These are phyloP conservation scores for Eilema sororculum DNA, from an alignment of 2,888 invertebrate species.

Conservation along the genomic window DNA sequence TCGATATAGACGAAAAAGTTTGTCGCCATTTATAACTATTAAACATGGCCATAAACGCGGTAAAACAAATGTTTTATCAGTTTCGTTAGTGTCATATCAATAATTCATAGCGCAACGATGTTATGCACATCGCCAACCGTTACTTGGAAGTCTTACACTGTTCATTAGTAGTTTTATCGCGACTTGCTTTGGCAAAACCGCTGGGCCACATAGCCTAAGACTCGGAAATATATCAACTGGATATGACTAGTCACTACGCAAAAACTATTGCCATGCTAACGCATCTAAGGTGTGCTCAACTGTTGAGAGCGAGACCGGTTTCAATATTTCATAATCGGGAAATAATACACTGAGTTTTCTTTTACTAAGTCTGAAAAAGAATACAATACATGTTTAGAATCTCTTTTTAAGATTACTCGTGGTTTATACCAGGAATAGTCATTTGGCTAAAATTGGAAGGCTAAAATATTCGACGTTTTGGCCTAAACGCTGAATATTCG, in stretches of 20 bases:
- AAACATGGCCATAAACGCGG: constrained; percentile 71
- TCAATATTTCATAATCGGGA: no score
- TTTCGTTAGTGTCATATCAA: constrained; percentile 80
- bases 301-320: no score
- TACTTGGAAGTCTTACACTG: constrained; percentile 84
- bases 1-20: constrained; percentile 53
- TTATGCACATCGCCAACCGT: constrained; percentile 83
- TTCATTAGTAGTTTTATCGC: constrained; percentile 85
- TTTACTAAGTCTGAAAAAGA: no score
- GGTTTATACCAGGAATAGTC: no score
- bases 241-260: constrained; percentile 38
- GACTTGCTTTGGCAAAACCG: constrained; percentile 85
- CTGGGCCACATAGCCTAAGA: constrained; percentile 78
- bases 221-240: constrained; percentile 56
- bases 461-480: no score
- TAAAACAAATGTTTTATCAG: constrained; percentile 82
- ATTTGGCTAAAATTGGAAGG: no score
- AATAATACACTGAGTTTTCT: no score
- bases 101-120: constrained; percentile 81
- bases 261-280: neutral
- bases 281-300: no score
- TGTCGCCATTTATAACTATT: constrained; percentile 61
- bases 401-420: no score
- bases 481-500: no score
- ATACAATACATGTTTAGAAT: no score